A percentile compares a stretch with the other conserved stretches of the same genome.
Conservation (phyloP, 2,797 vertebrate genomes). For the Aeoliscus strigatus region DNA sequence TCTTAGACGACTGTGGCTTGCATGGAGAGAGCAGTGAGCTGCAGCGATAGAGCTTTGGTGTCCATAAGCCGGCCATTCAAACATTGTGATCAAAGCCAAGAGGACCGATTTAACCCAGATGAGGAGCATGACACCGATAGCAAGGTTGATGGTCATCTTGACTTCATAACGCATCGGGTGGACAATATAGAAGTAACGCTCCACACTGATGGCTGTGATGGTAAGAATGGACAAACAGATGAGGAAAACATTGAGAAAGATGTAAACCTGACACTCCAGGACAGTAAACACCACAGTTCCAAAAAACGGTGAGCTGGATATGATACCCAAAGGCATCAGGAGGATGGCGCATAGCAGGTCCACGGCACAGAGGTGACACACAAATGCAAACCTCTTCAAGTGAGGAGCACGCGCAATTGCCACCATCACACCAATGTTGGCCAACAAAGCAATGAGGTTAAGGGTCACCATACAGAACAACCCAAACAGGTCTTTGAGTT, state of each 20-base stretch:
- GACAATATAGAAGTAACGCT: constrained; percentile 91
- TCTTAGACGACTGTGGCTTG: constrained; percentile 83
- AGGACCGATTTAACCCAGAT: constrained; percentile 86
- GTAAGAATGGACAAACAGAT: constrained; percentile 89
- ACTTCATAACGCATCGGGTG: constrained; percentile 90
- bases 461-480: constrained; percentile 86
- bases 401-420: constrained; percentile 86
- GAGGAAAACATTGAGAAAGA: constrained; percentile 89
- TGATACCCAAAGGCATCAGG: constrained; percentile 89
- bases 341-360: constrained; percentile 89
- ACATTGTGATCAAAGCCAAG: constrained; percentile 80
- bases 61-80: constrained; percentile 82
- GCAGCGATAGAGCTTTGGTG: constrained; percentile 84
- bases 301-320: constrained; percentile 85
- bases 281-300: constrained; percentile 83
- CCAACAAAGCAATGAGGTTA: constrained; percentile 83
- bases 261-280: constrained; percentile 83
- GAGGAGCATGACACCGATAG: constrained; percentile 76
- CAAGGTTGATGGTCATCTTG: constrained; percentile 84
- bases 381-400: constrained; percentile 86
- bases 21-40: constrained; percentile 83
- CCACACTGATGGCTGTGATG: constrained; percentile 86
- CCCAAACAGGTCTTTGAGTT: constrained; percentile 79
- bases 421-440: constrained; percentile 84
- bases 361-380: constrained; percentile 87